Conservation (phyloP, 2,888 invertebrate genomes). For the Lasioglossum vierecki region DNA sequence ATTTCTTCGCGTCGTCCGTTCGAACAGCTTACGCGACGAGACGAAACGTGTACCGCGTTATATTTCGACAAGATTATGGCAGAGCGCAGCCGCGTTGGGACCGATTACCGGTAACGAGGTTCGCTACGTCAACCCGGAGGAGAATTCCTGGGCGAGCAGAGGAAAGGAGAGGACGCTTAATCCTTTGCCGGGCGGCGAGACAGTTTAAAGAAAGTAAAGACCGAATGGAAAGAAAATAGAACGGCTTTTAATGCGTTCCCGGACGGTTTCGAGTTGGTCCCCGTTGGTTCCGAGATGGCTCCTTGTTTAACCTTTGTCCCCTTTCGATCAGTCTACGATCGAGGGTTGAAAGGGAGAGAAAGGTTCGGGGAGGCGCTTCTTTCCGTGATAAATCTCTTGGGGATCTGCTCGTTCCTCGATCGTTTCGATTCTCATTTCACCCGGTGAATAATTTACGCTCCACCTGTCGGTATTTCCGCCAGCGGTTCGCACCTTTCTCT, state of each 20-base stretch:
- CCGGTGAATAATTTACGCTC: constrained; percentile 31
- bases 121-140: neutral
- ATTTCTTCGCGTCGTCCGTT: neutral
- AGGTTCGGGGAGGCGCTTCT: neutral
- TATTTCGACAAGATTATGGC: neutral
- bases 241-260: constrained; percentile 11
- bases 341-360: neutral
- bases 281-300: neutral
- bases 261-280: neutral
- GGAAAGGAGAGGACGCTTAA: neutral
- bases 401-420: neutral
- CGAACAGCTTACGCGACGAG: neutral
- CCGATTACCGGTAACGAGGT: constrained; percentile 3
- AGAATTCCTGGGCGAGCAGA: neutral
- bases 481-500: neutral
- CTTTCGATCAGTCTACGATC: neutral
- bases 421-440: neutral
- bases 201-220: neutral
- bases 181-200: neutral
- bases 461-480: constrained; percentile 10
- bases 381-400: constrained; percentile 26
- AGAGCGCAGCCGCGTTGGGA: neutral
- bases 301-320: neutral
- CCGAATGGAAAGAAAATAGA: constrained; percentile 5
- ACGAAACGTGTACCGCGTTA: neutral